Conservation (phyloP, 1,140 invertebrate species). For the Atopsyche davidsoni region DNA sequence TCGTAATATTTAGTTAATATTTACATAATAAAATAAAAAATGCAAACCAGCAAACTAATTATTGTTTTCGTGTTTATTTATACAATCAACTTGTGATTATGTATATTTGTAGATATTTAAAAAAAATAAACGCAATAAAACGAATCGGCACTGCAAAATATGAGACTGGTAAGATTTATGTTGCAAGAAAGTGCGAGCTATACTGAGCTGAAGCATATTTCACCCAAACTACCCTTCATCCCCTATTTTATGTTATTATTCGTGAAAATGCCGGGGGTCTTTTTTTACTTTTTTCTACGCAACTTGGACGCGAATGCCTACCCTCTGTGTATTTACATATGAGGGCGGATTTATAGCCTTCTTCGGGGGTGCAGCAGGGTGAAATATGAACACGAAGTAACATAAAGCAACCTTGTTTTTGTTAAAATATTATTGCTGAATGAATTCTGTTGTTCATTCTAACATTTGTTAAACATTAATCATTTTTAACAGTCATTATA, state of each 20-base stretch:
- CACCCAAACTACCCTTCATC: slow-evolving; percentile 24
- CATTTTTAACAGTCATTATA: no score
- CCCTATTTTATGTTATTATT: slow-evolving; percentile 29
- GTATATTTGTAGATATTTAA: not conserved
- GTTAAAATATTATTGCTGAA: not conserved
- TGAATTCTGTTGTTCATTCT: not conserved
- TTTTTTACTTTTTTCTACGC: slow-evolving; percentile 9
- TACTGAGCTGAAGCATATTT: slow-evolving; percentile 24
- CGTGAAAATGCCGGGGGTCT: slow-evolving; percentile 22
- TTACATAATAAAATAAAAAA: no score
- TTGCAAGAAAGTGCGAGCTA: slow-evolving; percentile 13
- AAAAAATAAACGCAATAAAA: slow-evolving; percentile 5
- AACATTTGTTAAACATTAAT: no score
- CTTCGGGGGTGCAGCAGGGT: not conserved
- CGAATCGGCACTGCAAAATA: not conserved
- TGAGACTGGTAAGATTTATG: slow-evolving; percentile 10
- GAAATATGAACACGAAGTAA: not conserved
- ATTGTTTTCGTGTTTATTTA: no score
- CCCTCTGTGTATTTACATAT: slow-evolving; percentile 22
- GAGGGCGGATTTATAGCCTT: slow-evolving; percentile 17
- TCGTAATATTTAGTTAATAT: no score
- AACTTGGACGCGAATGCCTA: slow-evolving; percentile 20
- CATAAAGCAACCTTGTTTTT: not conserved
- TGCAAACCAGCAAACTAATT: no score
- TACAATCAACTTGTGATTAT: no score